Conservation (phyloP, 2,797 vertebrate genomes). For the Gymnoscopelus microlampas region DNA sequence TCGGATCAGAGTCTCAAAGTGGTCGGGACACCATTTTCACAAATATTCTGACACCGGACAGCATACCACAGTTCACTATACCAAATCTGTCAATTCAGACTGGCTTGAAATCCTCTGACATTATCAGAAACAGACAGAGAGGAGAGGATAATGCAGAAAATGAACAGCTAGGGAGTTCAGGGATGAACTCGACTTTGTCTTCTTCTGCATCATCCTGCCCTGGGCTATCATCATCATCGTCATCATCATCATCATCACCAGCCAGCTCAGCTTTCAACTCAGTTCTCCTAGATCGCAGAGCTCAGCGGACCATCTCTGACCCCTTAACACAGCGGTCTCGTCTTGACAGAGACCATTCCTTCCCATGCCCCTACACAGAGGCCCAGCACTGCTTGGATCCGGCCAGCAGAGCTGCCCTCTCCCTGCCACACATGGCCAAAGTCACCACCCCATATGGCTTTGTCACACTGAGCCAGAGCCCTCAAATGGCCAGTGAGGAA, state of each 20-base stretch:
- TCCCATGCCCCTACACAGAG: conserved; percentile 32
- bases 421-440: conserved; percentile 84
- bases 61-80: conserved; percentile 83
- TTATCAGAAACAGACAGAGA: conserved; percentile 36
- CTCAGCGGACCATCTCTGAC: conserved; percentile 65
- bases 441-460: conserved; percentile 85
- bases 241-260: conserved; percentile 48
- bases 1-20: conserved; percentile 60
- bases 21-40: conserved; percentile 70
- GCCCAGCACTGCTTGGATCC: conserved; percentile 78
- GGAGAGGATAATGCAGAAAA: conserved; percentile 33
- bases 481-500: conserved; percentile 85
- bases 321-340: conserved; percentile 35
- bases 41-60: conserved; percentile 76
- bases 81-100: conserved; percentile 63
- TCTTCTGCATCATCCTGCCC: conserved; percentile 6
- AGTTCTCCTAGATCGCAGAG: conserved; percentile 40
- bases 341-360: conserved; percentile 49
- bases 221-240: conserved; percentile 47
- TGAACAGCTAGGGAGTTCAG: conserved; percentile 29
- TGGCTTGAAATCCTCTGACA: conserved; percentile 31
- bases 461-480: conserved; percentile 83
- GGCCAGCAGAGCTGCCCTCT: conserved; percentile 79
- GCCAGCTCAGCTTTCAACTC: conserved; percentile 25
- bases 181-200: conserved; percentile 21